Evolutionary conservation across 2,888 invertebrate species (phyloP), one percentile per base, ranked within the genome.

Genomic region (Orthosia cruda): DNA sequence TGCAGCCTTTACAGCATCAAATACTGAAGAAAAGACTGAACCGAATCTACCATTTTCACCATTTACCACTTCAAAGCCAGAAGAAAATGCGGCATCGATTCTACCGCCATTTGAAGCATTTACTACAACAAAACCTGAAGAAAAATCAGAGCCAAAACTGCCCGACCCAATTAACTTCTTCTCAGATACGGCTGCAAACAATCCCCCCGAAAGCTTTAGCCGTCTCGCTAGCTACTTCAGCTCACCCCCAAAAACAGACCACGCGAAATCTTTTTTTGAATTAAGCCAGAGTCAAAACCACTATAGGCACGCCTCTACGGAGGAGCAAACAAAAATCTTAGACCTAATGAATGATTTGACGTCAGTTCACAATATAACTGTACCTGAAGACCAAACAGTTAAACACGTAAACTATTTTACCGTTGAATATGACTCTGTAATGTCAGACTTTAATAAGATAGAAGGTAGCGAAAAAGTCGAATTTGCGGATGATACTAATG

Each of bases 201-300:
- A 63, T 15, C 82, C 77, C 0, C 84, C 90, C 1, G 91, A 91
- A 63, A 89, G 85, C 50, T 94, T 92, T 54, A 96, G 92, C 79
- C 91, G 96, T 87, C 78, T 96, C 78, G 96, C 96, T 5, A 96
- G 96, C 70, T 96, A 96, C 75, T 96, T 96, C 69, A 87, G 93
- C 12, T 83, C 94, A 2, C 94, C 96, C 1, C 94, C 95, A 0
- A 93, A 95, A 92, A 89, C 94, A 0, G 95, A 96, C 3, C 93
- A 92, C 57, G 89, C 94, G 23, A 96, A 96, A 84, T 94, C 96
- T 95, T 96, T 96, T 96, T 96, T 96, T 96, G 96, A 96, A 86
- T 91, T 96, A 71, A 96, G 96, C 88, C 93, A 95, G 76, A 94
- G 96, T 74, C 95, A 96, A 93, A 93, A 96, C 61, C 96, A 96